Evolutionary conservation across 1,140 invertebrate genomes (phyloP).

Genomic region (Pogonomyrmex californicus): DNA sequence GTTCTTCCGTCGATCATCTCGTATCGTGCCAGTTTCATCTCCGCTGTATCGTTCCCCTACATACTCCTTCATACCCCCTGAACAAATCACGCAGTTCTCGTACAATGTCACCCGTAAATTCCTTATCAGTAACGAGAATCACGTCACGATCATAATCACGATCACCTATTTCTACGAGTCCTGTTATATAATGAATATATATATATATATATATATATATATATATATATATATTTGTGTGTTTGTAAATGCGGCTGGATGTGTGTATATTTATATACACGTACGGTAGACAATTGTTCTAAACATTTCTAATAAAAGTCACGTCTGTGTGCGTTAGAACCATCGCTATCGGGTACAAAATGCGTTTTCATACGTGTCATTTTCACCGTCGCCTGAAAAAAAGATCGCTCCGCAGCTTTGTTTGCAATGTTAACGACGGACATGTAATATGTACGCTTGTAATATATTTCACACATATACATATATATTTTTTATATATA

Average conservation of each 20-base stretch:
- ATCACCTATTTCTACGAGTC: slow-evolving; percentile 31
- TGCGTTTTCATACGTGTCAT: neutral
- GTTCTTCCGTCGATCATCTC: neutral
- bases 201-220: slow-evolving; percentile 1
- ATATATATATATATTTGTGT: slow-evolving; percentile 5
- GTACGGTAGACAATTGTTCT: slow-evolving; percentile 20
- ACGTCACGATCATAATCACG: slow-evolving; percentile 2
- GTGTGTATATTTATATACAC: slow-evolving; percentile 20
- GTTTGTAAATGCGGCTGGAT: slow-evolving; percentile 21
- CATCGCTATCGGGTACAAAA: slow-evolving; percentile 41
- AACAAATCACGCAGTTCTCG: slow-evolving; percentile 6
- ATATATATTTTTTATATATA: too few relatives aligned
- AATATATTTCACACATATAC: slow-evolving; percentile 51
- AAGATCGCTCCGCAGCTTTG: neutral
- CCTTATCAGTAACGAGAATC: slow-evolving; percentile 32
- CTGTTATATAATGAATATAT: neutral
- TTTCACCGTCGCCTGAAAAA: slow-evolving; percentile 3
- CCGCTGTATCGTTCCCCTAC: neutral
- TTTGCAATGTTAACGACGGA: neutral
- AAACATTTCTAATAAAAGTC: slow-evolving; percentile 24
- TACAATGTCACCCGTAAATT: slow-evolving; percentile 28
- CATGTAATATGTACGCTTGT: slow-evolving; percentile 13
- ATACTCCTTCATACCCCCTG: neutral
- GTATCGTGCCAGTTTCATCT: neutral
- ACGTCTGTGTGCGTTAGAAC: slow-evolving; percentile 36